These are phyloP conservation scores for Holothuria glaberrima DNA, from an alignment of 35 echinoderm and acorn worm species.

Conservation along the genomic window DNA sequence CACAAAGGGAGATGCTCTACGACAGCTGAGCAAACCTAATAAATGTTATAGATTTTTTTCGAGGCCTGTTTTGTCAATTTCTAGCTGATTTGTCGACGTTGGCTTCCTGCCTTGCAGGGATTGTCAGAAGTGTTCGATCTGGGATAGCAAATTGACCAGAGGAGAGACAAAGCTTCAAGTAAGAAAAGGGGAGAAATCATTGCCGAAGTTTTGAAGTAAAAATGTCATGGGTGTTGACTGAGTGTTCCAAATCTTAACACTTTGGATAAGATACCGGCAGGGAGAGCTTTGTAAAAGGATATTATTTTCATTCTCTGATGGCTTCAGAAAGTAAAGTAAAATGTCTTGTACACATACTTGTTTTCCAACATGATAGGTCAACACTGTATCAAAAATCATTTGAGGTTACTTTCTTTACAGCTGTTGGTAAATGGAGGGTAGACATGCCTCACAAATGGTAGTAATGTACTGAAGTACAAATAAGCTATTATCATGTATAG, in stretches of 20 bases:
- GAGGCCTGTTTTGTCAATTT: conserved; percentile 48
- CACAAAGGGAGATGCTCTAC: conserved; percentile 13
- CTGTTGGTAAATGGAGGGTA: too few relatives aligned
- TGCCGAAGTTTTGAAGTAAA: conserved; percentile 13
- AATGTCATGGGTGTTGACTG: conserved; percentile 45
- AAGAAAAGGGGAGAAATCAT: conserved; percentile 2
- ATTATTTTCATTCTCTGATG: too few relatives aligned
- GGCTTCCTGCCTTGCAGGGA: conserved; percentile 41
- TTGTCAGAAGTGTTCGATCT: conserved; percentile 47
- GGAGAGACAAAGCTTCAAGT: conserved; percentile 7
- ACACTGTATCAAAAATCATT: too few relatives aligned
- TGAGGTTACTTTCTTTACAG: too few relatives aligned
- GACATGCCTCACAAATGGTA: too few relatives aligned
- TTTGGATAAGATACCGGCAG: conserved; percentile 17
- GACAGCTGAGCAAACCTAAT: conserved; percentile 52
- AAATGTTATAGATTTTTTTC: conserved; percentile 49
- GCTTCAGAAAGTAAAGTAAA: too few relatives aligned
- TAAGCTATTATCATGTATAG: too few relatives aligned
- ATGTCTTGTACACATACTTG: too few relatives aligned
- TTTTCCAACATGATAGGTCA: too few relatives aligned
- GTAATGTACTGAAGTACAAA: too few relatives aligned
- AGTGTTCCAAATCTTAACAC: conserved; percentile 43
- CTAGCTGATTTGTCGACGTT: conserved; percentile 43
- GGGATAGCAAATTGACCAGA: conserved; percentile 40
- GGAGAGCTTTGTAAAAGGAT: too few relatives aligned